phyloP scores from a whole-genome alignment of 2,888 invertebrate species.

The Leucophenga montana region DNA sequence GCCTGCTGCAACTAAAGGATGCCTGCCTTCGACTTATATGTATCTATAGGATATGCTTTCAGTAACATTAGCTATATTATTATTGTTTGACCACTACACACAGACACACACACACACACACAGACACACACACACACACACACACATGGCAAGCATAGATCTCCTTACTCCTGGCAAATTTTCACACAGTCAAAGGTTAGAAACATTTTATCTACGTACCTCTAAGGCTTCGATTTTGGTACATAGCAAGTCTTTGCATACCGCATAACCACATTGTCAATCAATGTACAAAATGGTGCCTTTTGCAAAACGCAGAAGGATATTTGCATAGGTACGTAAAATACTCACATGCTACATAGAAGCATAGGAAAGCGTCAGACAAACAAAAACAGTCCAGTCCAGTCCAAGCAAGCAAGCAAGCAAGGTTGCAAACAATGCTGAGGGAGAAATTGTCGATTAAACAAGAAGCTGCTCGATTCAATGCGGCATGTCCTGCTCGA shows the following conservation, averaged over 20 bases:
- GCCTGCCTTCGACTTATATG: too few relatives aligned
- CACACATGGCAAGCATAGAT: constrained; percentile 21
- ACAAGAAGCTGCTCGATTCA: neutral
- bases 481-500: constrained; percentile 13
- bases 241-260: neutral
- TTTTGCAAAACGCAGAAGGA: constrained; percentile 16
- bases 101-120: constrained; percentile 22
- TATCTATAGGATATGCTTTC: too few relatives aligned
- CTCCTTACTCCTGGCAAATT: neutral
- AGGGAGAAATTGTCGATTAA: neutral
- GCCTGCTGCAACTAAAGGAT: constrained; percentile 8
- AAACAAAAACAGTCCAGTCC: neutral
- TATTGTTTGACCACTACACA: constrained; percentile 29
- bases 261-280: constrained; percentile 61
- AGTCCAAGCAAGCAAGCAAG: constrained; percentile 23
- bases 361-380: constrained; percentile 10
- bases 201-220: constrained; percentile 40
- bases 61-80: constrained; percentile 12
- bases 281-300: constrained; percentile 53
- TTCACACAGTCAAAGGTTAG: constrained; percentile 59
- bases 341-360: constrained; percentile 53
- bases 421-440: constrained; percentile 25
- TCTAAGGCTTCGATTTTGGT: constrained; percentile 22
- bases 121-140: neutral
- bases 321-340: constrained; percentile 56